Evolutionary conservation across 2,888 invertebrate species (phyloP), one percentile per base, ranked within the genome.

Genomic region (Diachrysia chrysitis): DNA sequence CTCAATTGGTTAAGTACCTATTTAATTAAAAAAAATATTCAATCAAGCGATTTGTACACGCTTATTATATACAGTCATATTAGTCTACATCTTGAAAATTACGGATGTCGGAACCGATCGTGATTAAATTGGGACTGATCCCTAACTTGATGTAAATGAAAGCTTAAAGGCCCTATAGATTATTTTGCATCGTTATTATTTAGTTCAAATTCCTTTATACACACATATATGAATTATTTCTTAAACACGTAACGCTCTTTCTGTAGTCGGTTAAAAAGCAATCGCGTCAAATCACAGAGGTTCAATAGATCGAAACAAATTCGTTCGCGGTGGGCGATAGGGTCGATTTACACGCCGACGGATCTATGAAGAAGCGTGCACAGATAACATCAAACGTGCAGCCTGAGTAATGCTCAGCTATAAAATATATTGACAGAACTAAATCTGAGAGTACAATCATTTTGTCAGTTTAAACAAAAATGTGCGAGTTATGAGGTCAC

Each of bases 301-400:
- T 73, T 63, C 79, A 79, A 83, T 85, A 85, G 85, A 72, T 82
- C 72, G 83, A 82, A 83, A 84, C 78, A 79, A 83, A 84, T 85
- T 83, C 79, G 81, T 78, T 83, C 82, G 79, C 66, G 60, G 65
- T 21, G 58, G 55, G 58, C 48, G 63, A 74, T 73, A 65, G 67
- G 70, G 71, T 69, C 72, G 68, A 73, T 72, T 72, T 72, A 65
- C 69, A 71, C 73, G 73, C 74, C 73, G 37, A 73, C 69, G 56
- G 63, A 75, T 61, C 68, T 75, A 58, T 66, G 58, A 72, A 59
- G 58, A 72, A 58, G 67, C 69, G 66, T 70, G 71, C 65, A 57
- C 56, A 58, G 74, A 75, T 75, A 63, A 61, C 56, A 69, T 73
- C 69, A 61, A 69, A 69, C 73, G 81, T 80, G 74, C 70, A 55